Conservation (phyloP, 2,888 invertebrate genomes). For the Drosophila affinis region DNA sequence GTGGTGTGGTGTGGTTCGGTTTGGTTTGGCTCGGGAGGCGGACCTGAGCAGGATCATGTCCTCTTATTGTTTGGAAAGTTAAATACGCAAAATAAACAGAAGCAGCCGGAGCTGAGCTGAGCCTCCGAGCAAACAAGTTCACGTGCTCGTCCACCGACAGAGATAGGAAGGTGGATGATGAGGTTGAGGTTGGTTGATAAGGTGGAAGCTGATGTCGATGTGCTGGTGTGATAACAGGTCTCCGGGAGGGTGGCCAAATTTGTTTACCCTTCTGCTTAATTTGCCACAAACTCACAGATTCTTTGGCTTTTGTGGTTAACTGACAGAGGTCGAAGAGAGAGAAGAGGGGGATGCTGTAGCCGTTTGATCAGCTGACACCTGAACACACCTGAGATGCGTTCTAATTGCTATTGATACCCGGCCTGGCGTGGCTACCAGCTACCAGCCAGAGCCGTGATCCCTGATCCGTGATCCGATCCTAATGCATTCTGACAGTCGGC, state of each 20-base stretch:
- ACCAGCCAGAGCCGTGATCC: conserved; percentile 4
- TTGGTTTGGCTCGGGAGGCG: background rate
- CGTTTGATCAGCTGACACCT: conserved; percentile 75
- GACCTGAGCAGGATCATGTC: conserved; percentile 35
- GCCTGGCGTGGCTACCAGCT: conserved; percentile 25
- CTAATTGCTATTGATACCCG: conserved; percentile 69
- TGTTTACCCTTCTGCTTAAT: conserved; percentile 62
- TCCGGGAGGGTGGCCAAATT: conserved; percentile 28
- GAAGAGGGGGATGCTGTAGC: background rate
- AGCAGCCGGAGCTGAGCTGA: conserved; percentile 43
- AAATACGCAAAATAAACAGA: conserved; percentile 67
- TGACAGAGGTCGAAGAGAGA: background rate
- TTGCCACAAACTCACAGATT: conserved; percentile 48
- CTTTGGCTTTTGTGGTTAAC: conserved; percentile 46
- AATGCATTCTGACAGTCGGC: conserved; percentile 75
- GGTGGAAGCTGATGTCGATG: conserved; percentile 35
- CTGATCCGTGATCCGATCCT: conserved; percentile 43
- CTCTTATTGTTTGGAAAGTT: conserved; percentile 23
- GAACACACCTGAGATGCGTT: conserved; percentile 58
- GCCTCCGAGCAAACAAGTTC: conserved; percentile 64
- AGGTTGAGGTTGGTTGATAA: conserved; percentile 24
- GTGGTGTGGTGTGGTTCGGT: background rate
- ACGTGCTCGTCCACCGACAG: conserved; percentile 58
- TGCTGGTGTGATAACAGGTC: conserved; percentile 77
- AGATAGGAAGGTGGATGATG: conserved; percentile 10